Percentiles rank a stretch among this genome's conserved stretches.
phyloP scores from a whole-genome alignment of 1,140 invertebrate genomes.

The Ephestia elutella region DNA sequence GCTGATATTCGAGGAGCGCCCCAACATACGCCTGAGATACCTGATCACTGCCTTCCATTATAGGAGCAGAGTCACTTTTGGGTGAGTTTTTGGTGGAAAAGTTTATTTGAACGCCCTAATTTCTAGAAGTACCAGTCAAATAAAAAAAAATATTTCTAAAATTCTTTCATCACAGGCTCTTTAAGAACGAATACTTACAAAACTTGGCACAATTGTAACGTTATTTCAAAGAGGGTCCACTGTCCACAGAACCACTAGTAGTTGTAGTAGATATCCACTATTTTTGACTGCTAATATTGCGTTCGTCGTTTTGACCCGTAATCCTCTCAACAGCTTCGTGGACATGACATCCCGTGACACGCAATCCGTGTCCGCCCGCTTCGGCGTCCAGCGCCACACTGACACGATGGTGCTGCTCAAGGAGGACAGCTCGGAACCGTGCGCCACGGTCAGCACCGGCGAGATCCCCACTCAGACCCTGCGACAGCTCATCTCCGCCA shows the following conservation, averaged over 20 bases:
- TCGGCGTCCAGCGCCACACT: conserved; percentile 83
- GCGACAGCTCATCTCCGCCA: conserved; percentile 90
- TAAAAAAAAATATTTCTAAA: too few relatives aligned
- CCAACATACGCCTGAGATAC: conserved; percentile 86
- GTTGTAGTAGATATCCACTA: too few relatives aligned
- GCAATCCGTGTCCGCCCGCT: conserved; percentile 78
- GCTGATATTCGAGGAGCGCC: conserved; percentile 88
- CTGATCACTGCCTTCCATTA: conserved; percentile 91
- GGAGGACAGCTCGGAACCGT: conserved; percentile 87
- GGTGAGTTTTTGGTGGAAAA: conserved; percentile 75
- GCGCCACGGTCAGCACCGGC: conserved; percentile 90
- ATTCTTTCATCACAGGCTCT: too few relatives aligned
- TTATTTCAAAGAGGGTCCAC: too few relatives aligned
- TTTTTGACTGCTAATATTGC: too few relatives aligned
- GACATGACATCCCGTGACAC: conserved; percentile 76
- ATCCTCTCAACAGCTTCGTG: conserved; percentile 83
- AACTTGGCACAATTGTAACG: too few relatives aligned
- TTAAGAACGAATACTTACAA: too few relatives aligned
- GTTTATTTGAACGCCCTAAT: too few relatives aligned
- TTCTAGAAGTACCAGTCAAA: too few relatives aligned
- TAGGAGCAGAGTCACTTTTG: conserved; percentile 89
- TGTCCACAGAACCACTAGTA: too few relatives aligned
- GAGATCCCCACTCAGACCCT: conserved; percentile 91
- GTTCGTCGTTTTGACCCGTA: too few relatives aligned
- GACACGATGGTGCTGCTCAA: conserved; percentile 94